Evolutionary conservation across 2,113 vertebrate genomes (phyloP).

Genomic region (Onychostruthus taczanowskii): DNA sequence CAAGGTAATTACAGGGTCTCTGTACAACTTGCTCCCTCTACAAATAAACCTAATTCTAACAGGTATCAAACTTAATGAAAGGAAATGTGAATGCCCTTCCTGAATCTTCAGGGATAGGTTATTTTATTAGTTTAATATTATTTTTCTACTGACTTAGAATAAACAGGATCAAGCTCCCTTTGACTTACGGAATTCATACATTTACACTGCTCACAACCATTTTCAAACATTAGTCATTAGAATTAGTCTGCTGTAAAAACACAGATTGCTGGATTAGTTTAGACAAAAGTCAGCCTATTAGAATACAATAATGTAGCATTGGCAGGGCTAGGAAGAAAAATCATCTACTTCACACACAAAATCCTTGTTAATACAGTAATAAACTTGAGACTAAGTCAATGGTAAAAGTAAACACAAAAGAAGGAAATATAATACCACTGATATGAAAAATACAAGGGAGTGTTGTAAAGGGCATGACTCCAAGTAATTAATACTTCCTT

Average conservation of each 20-base stretch:
- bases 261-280: neutral
- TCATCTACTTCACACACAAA: constrained; percentile 19
- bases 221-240: neutral
- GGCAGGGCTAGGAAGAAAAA: neutral
- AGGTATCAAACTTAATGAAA: neutral
- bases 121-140: neutral
- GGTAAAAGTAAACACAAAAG: constrained; percentile 23
- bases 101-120: neutral
- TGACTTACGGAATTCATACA: neutral
- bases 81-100: neutral
- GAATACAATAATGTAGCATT: neutral
- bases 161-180: neutral
- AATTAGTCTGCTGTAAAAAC: constrained; percentile 14
- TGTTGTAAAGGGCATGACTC: constrained; percentile 1
- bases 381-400: constrained; percentile 8
- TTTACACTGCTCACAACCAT: neutral
- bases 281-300: neutral
- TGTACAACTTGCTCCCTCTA: neutral
- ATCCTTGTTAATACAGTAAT: constrained; percentile 20
- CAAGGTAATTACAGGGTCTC: neutral
- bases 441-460: constrained; percentile 38
- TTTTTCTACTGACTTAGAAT: neutral
- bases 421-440: neutral
- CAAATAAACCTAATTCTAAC: neutral
- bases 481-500: neutral